Evolutionary conservation across 2,113 vertebrate species (phyloP).

Genomic region (Hoplias malabaricus): DNA sequence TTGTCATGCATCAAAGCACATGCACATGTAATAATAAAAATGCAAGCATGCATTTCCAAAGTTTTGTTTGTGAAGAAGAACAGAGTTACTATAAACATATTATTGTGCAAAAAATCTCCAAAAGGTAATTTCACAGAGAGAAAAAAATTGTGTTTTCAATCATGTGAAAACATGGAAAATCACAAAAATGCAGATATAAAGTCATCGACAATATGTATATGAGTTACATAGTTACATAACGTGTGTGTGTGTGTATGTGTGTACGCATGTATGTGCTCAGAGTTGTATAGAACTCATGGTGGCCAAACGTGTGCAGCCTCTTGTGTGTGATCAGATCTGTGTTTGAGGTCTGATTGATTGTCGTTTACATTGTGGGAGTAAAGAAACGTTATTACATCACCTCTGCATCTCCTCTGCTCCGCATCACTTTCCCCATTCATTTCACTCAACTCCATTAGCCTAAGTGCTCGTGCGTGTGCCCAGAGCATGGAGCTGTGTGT

Average conservation of each 20-base stretch:
- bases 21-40: too few species aligned
- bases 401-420: constrained; percentile 23
- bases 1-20: too few species aligned
- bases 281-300: background rate
- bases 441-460: constrained; percentile 46
- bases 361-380: constrained; percentile 18
- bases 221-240: too few species aligned
- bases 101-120: too few species aligned
- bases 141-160: too few species aligned
- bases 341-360: constrained; percentile 29
- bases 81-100: too few species aligned
- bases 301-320: background rate
- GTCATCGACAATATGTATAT: too few species aligned
- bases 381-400: constrained; percentile 40
- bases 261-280: background rate
- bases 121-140: too few species aligned
- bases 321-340: constrained; percentile 5
- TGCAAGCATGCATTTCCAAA: too few species aligned
- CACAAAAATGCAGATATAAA: too few species aligned
- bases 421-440: constrained; percentile 26
- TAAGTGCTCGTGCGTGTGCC: constrained; percentile 44
- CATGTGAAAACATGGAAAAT: too few species aligned
- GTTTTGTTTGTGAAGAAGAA: too few species aligned
- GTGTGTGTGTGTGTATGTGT: background rate
- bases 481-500: constrained; percentile 20